Evolutionary conservation across 2,797 vertebrate species (phyloP).

Genomic region (Melanotaenia maccullochi): DNA sequence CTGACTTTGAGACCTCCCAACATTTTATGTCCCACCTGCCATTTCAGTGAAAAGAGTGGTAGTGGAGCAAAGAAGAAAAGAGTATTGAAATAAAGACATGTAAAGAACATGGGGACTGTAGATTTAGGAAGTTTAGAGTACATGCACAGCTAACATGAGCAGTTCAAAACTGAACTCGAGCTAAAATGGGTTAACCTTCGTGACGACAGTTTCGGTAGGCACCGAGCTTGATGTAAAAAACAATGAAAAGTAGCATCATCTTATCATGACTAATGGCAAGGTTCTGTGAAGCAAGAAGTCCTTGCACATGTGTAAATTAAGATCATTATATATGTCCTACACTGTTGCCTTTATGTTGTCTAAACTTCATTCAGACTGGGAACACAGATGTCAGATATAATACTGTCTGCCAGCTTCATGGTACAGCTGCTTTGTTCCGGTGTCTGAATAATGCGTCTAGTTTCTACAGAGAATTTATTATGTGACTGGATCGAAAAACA

Average conservation of each 20-base stretch:
- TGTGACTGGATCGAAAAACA: no score
- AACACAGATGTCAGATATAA: not conserved
- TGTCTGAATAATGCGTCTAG: no score
- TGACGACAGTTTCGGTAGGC: slow-evolving; percentile 14
- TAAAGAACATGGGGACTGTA: slow-evolving; percentile 27
- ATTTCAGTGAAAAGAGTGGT: slow-evolving; percentile 58
- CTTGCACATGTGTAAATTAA: not conserved
- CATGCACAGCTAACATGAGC: slow-evolving; percentile 40
- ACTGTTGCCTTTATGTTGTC: not conserved
- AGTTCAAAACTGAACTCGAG: slow-evolving; percentile 29
- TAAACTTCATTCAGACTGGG: not conserved
- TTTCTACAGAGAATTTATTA: no score
- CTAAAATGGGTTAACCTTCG: slow-evolving; percentile 40
- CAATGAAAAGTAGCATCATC: slow-evolving; percentile 42
- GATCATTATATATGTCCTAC: not conserved
- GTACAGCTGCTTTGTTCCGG: not conserved
- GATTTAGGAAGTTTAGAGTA: slow-evolving; percentile 5
- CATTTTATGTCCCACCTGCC: slow-evolving; percentile 77
- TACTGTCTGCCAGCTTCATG: not conserved
- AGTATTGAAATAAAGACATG: slow-evolving; percentile 38
- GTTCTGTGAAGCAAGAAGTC: not conserved
- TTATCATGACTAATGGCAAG: not conserved
- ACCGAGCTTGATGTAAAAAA: slow-evolving; percentile 30
- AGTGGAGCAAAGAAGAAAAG: slow-evolving; percentile 7
- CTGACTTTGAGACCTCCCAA: slow-evolving; percentile 62